A percentile compares a stretch with the other conserved stretches of the same genome.
Conservation (phyloP, 1,140 invertebrate species). For the Scaptomyza hsui region DNA sequence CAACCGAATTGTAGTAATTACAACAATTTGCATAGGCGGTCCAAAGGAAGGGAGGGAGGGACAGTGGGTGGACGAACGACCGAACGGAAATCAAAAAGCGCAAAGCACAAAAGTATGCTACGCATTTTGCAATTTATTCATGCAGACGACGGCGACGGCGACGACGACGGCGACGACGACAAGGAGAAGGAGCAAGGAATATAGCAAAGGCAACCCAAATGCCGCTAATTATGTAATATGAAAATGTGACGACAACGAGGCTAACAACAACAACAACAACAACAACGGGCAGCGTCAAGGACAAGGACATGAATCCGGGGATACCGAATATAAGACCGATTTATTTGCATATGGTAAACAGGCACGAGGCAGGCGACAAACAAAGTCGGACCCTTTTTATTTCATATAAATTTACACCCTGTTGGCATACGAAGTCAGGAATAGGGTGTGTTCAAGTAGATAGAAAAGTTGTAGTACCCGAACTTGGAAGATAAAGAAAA, state of each 20-base stretch:
- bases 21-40: constrained; percentile 77
- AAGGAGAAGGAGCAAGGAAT: background rate
- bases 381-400: constrained; percentile 45
- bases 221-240: constrained; percentile 81
- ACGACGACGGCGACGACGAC: background rate
- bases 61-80: background rate
- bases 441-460: too few relatives aligned
- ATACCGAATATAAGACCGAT: constrained; percentile 34
- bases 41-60: background rate
- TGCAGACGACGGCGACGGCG: constrained; percentile 30
- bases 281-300: constrained; percentile 29
- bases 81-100: constrained; percentile 78
- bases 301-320: constrained; percentile 34
- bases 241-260: constrained; percentile 71
- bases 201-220: constrained; percentile 27
- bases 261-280: constrained; percentile 27
- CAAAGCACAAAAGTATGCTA: constrained; percentile 76
- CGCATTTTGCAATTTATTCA: constrained; percentile 80
- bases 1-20: constrained; percentile 82
- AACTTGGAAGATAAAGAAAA: too few relatives aligned
- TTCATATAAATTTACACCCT: constrained; percentile 10
- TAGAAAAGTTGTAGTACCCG: too few relatives aligned
- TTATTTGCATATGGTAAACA: constrained; percentile 78
- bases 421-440: too few relatives aligned
- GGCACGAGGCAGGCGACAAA: constrained; percentile 24